Base-by-base conservation (phyloP, 2,797 vertebrate genomes). In the Cossypha caffra region DNA sequence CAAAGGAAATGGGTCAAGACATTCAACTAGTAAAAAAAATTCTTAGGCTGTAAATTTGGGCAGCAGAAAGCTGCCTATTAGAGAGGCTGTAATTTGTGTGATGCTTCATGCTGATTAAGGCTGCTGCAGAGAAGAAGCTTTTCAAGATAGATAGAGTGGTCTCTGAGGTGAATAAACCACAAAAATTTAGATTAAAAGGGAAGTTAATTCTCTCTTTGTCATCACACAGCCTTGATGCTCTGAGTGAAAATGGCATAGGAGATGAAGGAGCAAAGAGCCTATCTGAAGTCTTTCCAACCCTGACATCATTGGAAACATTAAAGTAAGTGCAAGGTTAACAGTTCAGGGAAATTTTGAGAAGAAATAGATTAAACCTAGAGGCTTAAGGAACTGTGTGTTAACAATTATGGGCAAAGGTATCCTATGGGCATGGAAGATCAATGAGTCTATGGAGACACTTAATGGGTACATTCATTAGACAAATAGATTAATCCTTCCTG, bases 181-280 rank as follows among this genome's bases (percentile, higher is more conserved):
- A 79, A 72, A 77, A 82, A 91, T 25, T 23, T 42, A 71, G 40
- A 91, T 92, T 67, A 72, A 89, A 90, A 86, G 55, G 37, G 40
- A 91, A 92, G 38, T 54, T 93, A 88, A 92, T 93, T 84, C 79
- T 82, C 11, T 88, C 35, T 84, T 76, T 96, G 55, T 95, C 0
- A 0, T 63, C 73, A 81, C 79, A 66, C 95, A 99, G 99, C 95
- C 97, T 99, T n/a, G 99, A 99, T 92, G 96, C 98, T 1, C 96
- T 98, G 61, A 98, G 97, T 16, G 98, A 99, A 79, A 99, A 99
- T 94, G 98, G 98, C 95, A 98, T 99, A 2, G 98, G 98, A 31
- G 99, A 99, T 73, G 80, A 97, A 84, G 99, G 98, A 50, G 98
- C 98, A 8, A 97, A 96, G 45, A 97, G 97, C 61, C 95, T 99